These are phyloP conservation scores for Reticulitermes lucifugus DNA, from an alignment of 2,888 invertebrate genomes.

Conservation along the genomic window DNA sequence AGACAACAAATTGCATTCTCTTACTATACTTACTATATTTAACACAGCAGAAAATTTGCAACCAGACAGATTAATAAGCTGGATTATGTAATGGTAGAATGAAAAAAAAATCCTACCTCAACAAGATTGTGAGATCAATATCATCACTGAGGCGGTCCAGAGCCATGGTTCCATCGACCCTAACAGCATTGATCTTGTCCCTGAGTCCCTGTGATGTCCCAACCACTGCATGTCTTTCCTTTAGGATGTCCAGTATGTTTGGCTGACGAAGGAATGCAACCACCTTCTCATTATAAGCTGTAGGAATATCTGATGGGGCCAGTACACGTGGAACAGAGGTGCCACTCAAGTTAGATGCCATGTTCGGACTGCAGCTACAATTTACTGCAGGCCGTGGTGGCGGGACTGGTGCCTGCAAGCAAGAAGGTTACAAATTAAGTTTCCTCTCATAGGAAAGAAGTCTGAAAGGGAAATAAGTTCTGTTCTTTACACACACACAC, in stretches of 20 bases:
- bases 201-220: conserved; percentile 75
- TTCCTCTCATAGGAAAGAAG: too few species aligned
- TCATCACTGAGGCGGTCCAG: conserved; percentile 90
- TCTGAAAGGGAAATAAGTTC: too few species aligned
- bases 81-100: too few species aligned
- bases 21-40: too few species aligned
- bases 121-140: conserved; percentile 90
- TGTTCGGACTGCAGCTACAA: conserved; percentile 60
- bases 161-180: conserved; percentile 90
- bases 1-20: too few species aligned
- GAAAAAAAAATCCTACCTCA: conserved; percentile 75
- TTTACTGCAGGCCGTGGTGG: conserved; percentile 73
- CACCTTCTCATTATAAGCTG: conserved; percentile 96
- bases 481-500: too few species aligned
- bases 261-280: conserved; percentile 96
- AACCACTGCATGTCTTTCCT: conserved; percentile 82
- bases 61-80: too few species aligned
- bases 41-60: too few species aligned
- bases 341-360: conserved; percentile 1
- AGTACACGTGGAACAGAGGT: conserved; percentile 54
- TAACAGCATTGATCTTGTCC: conserved; percentile 88
- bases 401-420: conserved; percentile 76
- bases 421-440: conserved; percentile 26
- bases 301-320: conserved; percentile 73
- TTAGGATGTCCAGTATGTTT: conserved; percentile 91